phyloP scores from a whole-genome alignment of 2,888 invertebrate genomes.

The Parthenolecanium corni region DNA sequence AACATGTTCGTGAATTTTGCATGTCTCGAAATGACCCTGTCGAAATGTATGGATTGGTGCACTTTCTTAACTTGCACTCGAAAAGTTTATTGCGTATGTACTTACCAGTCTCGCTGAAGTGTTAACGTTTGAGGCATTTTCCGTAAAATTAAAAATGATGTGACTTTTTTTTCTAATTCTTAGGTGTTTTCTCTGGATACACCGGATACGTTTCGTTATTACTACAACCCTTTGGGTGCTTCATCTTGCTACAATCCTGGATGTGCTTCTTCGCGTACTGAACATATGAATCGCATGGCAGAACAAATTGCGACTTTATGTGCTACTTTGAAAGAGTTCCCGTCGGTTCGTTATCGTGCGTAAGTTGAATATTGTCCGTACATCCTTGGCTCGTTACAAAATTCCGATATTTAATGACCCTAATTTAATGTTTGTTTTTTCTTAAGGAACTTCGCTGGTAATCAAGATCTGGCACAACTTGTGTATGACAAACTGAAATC shows the following conservation, averaged over 20 bases:
- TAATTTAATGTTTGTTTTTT: too few species aligned
- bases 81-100: too few species aligned
- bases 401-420: too few species aligned
- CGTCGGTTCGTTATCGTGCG: constrained; percentile 81
- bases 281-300: constrained; percentile 95
- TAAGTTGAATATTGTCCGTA: constrained; percentile 36
- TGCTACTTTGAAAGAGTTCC: constrained; percentile 96
- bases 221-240: constrained; percentile 82
- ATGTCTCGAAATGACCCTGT: too few species aligned
- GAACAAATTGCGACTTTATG: constrained; percentile 99
- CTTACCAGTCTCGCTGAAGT: too few species aligned
- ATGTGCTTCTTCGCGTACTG: constrained; percentile 65
- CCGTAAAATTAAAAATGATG: too few species aligned
- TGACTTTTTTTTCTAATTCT: too few species aligned
- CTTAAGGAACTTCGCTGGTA: constrained; percentile 85
- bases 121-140: too few species aligned
- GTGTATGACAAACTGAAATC: constrained; percentile 98
- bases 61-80: too few species aligned
- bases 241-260: constrained; percentile 89
- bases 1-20: too few species aligned
- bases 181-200: constrained; percentile 93
- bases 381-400: not conserved
- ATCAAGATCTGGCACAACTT: constrained; percentile 91
- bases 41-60: too few species aligned
- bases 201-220: constrained; percentile 89